These are phyloP conservation scores for Chionomys nivalis DNA, from an alignment of 2,113 vertebrate species.

Conservation along the genomic window DNA sequence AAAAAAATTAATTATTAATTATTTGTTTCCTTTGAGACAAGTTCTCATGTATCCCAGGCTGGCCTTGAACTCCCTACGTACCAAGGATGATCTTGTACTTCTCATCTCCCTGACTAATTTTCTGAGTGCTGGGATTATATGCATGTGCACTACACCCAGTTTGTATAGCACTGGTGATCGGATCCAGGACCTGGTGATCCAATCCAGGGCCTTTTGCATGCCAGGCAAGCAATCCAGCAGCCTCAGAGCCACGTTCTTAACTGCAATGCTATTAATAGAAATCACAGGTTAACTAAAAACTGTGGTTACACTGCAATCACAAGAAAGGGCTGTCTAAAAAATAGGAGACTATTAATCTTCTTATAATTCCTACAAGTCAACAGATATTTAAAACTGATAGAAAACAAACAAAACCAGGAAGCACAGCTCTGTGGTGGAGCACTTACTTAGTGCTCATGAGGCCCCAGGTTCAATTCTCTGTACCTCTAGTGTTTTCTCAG, in stretches of 20 bases:
- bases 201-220: not conserved
- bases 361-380: constrained; percentile 39
- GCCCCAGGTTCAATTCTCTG: not conserved
- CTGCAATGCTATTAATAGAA: constrained; percentile 6
- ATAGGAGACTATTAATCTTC: not conserved
- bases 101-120: not conserved
- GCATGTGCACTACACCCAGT: not conserved
- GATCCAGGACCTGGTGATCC: not conserved
- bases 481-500: not conserved
- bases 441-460: not conserved
- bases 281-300: constrained; percentile 12
- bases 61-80: not conserved
- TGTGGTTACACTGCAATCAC: not conserved
- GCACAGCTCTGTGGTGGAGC: not conserved
- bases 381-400: not conserved
- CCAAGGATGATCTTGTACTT: not conserved
- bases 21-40: not conserved
- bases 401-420: not conserved
- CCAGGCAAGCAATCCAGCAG: not conserved
- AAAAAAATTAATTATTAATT: not conserved
- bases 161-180: not conserved
- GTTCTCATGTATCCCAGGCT: not conserved
- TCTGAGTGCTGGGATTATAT: not conserved
- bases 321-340: not conserved
- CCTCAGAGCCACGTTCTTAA: not conserved